Evolutionary conservation across 2,113 vertebrate genomes (phyloP).

Genomic region (Micromys minutus): DNA sequence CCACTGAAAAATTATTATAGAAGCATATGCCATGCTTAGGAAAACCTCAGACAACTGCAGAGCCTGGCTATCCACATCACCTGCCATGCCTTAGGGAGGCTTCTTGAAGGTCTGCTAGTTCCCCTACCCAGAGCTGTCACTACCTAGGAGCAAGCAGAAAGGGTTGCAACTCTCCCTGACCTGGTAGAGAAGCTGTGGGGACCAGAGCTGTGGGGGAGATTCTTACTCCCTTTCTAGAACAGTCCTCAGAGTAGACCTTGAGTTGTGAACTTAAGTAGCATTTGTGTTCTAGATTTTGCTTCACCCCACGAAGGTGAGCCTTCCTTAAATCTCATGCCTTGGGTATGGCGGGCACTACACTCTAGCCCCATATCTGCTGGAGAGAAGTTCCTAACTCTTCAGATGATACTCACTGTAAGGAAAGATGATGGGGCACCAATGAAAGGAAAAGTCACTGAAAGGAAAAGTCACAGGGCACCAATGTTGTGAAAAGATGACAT

Average conservation of each 20-base stretch:
- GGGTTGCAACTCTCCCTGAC: not conserved
- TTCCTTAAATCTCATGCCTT: not conserved
- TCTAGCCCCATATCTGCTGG: not conserved
- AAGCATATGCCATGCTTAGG: not conserved
- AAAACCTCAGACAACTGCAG: rapidly evolving
- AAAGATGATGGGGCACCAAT: no score
- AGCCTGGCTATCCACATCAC: rapidly evolving
- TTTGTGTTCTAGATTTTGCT: not conserved
- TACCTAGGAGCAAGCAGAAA: not conserved
- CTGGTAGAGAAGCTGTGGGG: not conserved
- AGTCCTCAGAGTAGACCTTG: not conserved
- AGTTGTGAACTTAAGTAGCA: not conserved
- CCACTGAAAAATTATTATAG: rapidly evolving
- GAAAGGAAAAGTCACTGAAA: no score
- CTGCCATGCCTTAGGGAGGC: rapidly evolving
- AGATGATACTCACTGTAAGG: not conserved
- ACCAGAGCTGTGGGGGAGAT: no score
- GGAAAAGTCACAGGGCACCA: no score
- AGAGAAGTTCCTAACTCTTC: not conserved
- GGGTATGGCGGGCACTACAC: not conserved
- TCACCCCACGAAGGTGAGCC: not conserved
- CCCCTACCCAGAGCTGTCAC: not conserved
- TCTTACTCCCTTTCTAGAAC: not conserved
- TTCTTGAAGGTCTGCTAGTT: rapidly evolving
- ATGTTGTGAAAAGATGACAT: no score